phyloP scores from a whole-genome alignment of 2,797 vertebrate species.

The Myotis findleyi region DNA sequence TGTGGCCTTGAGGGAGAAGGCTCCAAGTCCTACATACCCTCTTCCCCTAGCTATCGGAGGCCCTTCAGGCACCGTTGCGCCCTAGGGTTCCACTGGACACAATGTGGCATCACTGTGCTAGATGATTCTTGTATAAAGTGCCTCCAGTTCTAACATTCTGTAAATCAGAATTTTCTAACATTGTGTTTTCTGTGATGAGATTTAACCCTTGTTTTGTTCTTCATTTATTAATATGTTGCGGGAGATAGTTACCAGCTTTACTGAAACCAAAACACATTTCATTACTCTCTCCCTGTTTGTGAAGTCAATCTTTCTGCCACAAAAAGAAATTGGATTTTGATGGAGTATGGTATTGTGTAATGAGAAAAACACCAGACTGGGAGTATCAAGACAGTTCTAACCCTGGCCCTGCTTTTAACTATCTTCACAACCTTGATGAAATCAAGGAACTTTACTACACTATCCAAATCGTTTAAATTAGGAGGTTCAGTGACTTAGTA shows the following conservation, averaged over 20 bases:
- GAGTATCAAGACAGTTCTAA: background rate
- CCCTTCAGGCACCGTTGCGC: background rate
- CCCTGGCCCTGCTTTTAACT: background rate
- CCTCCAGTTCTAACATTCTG: background rate
- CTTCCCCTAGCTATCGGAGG: too few species aligned
- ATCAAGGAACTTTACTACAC: background rate
- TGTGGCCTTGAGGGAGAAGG: background rate
- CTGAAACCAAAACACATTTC: conserved; percentile 33
- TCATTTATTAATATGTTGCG: background rate
- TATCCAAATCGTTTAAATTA: conserved; percentile 36
- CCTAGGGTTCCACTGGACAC: background rate
- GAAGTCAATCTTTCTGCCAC: conserved; percentile 25
- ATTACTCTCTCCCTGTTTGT: background rate
- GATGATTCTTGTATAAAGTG: background rate
- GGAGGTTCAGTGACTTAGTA: background rate
- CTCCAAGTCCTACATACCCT: background rate
- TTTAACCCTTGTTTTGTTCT: background rate
- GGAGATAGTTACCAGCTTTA: conserved; percentile 33
- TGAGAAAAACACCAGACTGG: background rate
- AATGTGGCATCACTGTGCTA: background rate
- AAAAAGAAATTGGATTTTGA: conserved; percentile 58
- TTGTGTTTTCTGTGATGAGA: background rate
- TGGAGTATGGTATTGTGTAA: background rate
- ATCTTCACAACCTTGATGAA: background rate
- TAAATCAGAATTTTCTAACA: background rate